These are phyloP conservation scores for Rhopalosiphum padi DNA, from an alignment of 1,140 invertebrate species.

Conservation along the genomic window DNA sequence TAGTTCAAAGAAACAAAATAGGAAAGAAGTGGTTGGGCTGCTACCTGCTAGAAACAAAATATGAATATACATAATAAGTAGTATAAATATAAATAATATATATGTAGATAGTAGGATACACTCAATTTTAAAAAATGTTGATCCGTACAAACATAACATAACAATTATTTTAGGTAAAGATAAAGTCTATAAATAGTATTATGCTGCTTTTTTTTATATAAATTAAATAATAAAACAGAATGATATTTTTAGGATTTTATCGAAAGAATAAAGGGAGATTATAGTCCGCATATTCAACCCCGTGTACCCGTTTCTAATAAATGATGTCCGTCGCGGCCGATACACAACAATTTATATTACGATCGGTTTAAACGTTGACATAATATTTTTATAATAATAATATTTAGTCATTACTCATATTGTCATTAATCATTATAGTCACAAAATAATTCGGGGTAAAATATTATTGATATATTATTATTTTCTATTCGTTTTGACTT, in stretches of 20 bases:
- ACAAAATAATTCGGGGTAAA: not conserved
- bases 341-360: not conserved
- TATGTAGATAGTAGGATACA: no score
- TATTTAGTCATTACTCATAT: no score
- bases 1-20: not conserved
- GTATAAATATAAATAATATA: no score
- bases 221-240: not conserved
- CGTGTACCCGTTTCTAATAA: no score
- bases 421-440: not conserved
- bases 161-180: not conserved
- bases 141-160: not conserved
- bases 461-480: not conserved
- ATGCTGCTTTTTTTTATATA: no score
- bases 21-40: no score
- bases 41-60: not conserved
- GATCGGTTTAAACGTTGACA: not conserved
- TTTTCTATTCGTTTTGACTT: not conserved
- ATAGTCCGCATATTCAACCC: not conserved
- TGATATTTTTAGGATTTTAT: not conserved
- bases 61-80: not conserved
- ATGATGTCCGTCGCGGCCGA: no score
- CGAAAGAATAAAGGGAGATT: not conserved
- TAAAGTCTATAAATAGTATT: no score
- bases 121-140: not conserved
- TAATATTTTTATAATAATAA: not conserved